These are phyloP conservation scores for Gastrophryne carolinensis DNA, from an alignment of 2,797 vertebrate genomes.

Conservation along the genomic window DNA sequence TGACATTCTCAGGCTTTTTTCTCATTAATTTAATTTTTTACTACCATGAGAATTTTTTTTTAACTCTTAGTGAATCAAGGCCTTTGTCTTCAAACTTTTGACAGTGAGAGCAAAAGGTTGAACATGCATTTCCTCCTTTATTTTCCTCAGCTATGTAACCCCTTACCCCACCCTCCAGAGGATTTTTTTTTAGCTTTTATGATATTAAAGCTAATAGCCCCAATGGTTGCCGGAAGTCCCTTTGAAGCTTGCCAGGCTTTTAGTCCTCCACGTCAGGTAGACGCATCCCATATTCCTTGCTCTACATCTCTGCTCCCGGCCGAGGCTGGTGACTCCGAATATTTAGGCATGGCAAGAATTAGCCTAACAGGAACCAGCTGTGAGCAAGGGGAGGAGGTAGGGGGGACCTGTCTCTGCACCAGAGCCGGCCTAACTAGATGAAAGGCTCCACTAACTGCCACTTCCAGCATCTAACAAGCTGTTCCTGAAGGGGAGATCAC, in stretches of 20 bases:
- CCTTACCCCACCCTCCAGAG: no score
- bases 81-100: no score
- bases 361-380: constrained; percentile 46
- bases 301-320: background rate
- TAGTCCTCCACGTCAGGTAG: background rate
- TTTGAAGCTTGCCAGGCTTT: background rate
- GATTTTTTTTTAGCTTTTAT: background rate
- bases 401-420: constrained; percentile 22
- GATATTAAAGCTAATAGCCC: background rate
- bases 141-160: no score
- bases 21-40: no score
- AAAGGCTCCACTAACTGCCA: constrained; percentile 42
- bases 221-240: background rate
- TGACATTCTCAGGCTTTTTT: no score
- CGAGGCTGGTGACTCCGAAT: background rate
- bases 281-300: background rate
- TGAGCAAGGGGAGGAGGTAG: no score
- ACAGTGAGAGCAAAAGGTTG: no score
- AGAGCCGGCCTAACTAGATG: constrained; percentile 19
- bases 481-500: constrained; percentile 46
- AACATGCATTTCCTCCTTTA: no score
- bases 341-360: constrained; percentile 13
- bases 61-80: no score
- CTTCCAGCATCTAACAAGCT: constrained; percentile 50
- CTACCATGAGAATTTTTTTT: no score